Base-by-base conservation (phyloP, 2,888 invertebrate genomes). In the Selenia dentaria region DNA sequence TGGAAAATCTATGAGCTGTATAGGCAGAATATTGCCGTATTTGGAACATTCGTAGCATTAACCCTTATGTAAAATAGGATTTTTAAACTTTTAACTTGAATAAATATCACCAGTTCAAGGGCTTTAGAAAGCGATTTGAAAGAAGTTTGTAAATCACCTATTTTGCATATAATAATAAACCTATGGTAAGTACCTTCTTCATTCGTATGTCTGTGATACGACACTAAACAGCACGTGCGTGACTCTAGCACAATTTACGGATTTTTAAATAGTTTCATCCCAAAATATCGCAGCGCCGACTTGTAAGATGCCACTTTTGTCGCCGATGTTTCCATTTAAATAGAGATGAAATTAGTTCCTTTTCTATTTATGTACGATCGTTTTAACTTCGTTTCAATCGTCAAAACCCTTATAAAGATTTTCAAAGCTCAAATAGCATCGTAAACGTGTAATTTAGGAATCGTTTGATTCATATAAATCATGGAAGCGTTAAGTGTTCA, bases 211-310 rank as follows among this genome's bases (percentile, higher is more conserved):
- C n/a, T n/a, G n/a, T n/a, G 16, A 61, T 45, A 46, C 45, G 49
- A 55, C 62, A 62, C 53, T 56, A 44, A 38, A 45, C 42, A 48
- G 44, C 65, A 60, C 57, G 57, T 60, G 64, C 67, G 56, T 62
- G 62, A 56, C 53, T 59, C 51, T 62, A 59, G 64, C 64, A 53
- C 59, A 59, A 54, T 61, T 57, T 59, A 61, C 51, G 59, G 51
- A 51, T 50, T 64, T 67, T 64, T 60, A 73, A 75, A 71, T 70
- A 70, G 65, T 61, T 65, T 55, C 43, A 43, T 50, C 60, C 63
- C 33, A 62, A 67, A 74, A 72, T 68, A 66, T 47, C 51, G 33
- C 32, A 44, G 53, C 59, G 54, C 54, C 59, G 61, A 54, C 54
- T 60, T 47, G 55, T 59, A 57, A 49, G 56, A 44, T 51, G 57